Evolutionary conservation across 2,797 vertebrate species (phyloP).

Genomic region (Heliangelus exortis): DNA sequence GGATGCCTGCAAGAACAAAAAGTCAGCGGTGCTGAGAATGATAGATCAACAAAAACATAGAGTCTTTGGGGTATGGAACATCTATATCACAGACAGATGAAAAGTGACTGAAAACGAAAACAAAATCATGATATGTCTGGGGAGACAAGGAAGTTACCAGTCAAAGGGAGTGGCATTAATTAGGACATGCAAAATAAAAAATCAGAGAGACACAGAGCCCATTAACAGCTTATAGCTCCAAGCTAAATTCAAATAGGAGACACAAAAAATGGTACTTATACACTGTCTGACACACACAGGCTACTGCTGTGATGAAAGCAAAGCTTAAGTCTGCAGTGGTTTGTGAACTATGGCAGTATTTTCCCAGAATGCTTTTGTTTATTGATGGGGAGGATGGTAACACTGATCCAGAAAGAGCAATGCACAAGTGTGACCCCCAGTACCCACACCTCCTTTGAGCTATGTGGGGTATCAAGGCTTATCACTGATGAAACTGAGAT

Average conservation of each 20-base stretch:
- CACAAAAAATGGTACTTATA: neutral
- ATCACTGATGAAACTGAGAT: neutral
- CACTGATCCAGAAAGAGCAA: neutral
- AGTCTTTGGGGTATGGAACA: neutral
- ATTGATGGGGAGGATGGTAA: neutral
- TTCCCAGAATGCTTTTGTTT: neutral
- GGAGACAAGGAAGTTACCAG: slow-evolving; percentile 13
- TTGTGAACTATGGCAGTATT: neutral
- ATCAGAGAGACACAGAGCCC: slow-evolving; percentile 44
- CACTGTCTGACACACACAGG: neutral
- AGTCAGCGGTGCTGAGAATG: neutral
- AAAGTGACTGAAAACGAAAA: slow-evolving; percentile 33
- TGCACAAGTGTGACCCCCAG: no score
- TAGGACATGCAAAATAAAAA: slow-evolving; percentile 48
- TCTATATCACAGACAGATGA: slow-evolving; percentile 1
- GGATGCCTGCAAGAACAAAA: neutral
- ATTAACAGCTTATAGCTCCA: slow-evolving; percentile 32
- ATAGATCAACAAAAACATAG: neutral
- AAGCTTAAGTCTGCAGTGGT: neutral
- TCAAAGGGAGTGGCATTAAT: slow-evolving; percentile 49
- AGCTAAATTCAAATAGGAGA: slow-evolving; percentile 31
- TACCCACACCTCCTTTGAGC: accelerated
- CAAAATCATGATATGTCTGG: neutral
- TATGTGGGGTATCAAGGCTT: neutral
- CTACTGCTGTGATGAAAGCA: neutral